Base-by-base conservation (phyloP, 2,113 vertebrate species). In the Lepus americanus region DNA sequence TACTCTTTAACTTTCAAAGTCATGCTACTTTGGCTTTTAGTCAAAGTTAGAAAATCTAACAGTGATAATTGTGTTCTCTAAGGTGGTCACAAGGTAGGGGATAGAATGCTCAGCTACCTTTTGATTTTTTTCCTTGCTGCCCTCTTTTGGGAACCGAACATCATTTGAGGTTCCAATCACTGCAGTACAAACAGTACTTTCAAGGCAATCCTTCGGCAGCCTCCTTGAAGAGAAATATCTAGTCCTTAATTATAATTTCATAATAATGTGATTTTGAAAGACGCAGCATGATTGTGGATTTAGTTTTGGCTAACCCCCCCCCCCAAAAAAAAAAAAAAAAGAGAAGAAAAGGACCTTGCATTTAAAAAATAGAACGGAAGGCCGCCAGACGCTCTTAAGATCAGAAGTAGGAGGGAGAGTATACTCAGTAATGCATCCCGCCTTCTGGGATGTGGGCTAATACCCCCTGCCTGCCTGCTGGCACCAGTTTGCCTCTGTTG, bases 201-300 rank as follows among this genome's bases (percentile, higher is more conserved):
- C 67, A 9, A 97, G 64, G 31, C 93, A 90, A 96, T 94, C 74
- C 74, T 88, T 94, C 90, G 79, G 44, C 12, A 87, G 76, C 81
- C 90, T 95, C 83, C 31, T 94, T 87, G 49, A 95, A 95, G 93
- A 85, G 92, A 96, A 95, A 90, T 49, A 0, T 67, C 63, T 88
- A n/a, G 31, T 17, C 78, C 87, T 72, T 95, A 95, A 70, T 97
- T 92, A 83, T 90, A 88, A 97, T 55, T 94, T n/a, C 73, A 90
- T 79, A 92, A 95, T 91, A 66, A 74, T 64, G 9, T 88, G 86
- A 59, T 59, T 96, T 97, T 92, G 87, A 97, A 97, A 96, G 76
- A 96, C 87, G 51, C 53, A 83, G 74, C 36, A 67, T 78, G 76
- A 39, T 27, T 39, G 83, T 2, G 27, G 86, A 83, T 90, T 96